Conservation (phyloP, 2,797 vertebrate genomes). For the Tenualosa ilisha region DNA sequence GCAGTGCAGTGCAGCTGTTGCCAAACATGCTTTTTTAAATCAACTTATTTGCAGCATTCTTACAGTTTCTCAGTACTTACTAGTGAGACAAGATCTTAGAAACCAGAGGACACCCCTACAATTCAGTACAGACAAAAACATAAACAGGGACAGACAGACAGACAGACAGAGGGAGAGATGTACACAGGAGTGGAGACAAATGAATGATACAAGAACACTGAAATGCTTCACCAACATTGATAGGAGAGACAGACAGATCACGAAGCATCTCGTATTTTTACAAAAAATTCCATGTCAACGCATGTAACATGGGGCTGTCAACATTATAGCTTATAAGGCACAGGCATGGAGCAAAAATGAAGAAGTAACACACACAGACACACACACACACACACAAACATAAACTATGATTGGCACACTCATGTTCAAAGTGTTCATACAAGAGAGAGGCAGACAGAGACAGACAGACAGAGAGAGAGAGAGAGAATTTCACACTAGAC, state of each 20-base stretch:
- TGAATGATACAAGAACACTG: slow-evolving; percentile 59
- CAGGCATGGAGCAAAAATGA: neutral
- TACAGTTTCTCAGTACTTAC: slow-evolving; percentile 82
- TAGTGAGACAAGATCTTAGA: slow-evolving; percentile 86
- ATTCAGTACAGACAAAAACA: slow-evolving; percentile 75
- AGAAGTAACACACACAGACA: neutral
- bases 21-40: slow-evolving; percentile 60
- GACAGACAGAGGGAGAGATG: slow-evolving; percentile 50
- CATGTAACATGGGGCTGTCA: slow-evolving; percentile 53
- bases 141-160: slow-evolving; percentile 69
- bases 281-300: slow-evolving; percentile 20
- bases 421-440: slow-evolving; percentile 12
- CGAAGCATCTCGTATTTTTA: neutral
- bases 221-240: slow-evolving; percentile 54
- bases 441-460: slow-evolving; percentile 29
- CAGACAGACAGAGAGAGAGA: slow-evolving; percentile 31
- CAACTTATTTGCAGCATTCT: slow-evolving; percentile 51
- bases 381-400: neutral
- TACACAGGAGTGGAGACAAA: slow-evolving; percentile 69
- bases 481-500: neutral
- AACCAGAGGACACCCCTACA: slow-evolving; percentile 81
- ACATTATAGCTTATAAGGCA: slow-evolving; percentile 41
- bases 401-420: neutral
- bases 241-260: slow-evolving; percentile 32
- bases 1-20: slow-evolving; percentile 40